phyloP scores from a whole-genome alignment of 1,140 invertebrate species.

The Phthorimaea operculella region DNA sequence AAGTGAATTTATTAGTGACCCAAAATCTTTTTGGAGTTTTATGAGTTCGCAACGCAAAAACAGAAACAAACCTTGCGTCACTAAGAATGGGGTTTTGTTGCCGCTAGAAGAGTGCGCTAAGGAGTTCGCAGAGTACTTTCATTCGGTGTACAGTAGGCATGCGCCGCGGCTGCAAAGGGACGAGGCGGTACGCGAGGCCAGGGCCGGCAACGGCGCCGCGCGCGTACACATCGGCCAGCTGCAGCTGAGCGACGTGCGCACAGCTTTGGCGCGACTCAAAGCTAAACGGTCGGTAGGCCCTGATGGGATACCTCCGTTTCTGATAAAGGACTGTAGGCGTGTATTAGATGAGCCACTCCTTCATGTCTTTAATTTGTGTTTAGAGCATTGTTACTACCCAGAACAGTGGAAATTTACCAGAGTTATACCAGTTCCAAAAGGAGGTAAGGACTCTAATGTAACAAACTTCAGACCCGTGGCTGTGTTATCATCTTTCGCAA shows the following conservation, averaged over 20 bases:
- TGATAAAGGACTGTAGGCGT: neutral
- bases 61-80: too few species aligned
- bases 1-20: too few species aligned
- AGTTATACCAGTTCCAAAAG: constrained; percentile 7
- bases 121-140: neutral
- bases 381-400: neutral
- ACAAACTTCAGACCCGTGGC: neutral
- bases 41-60: too few species aligned
- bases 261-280: neutral
- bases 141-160: neutral
- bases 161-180: neutral
- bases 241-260: neutral
- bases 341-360: neutral
- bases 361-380: constrained; percentile 1
- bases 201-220: neutral
- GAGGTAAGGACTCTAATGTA: neutral
- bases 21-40: too few species aligned
- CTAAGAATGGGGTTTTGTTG: too few species aligned
- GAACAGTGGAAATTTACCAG: constrained; percentile 3
- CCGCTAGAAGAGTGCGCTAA: neutral
- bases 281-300: neutral
- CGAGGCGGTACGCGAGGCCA: neutral
- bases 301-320: neutral
- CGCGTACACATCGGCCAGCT: neutral
- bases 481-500: neutral